Percentiles rank a stretch among this genome's conserved stretches.
Evolutionary conservation across 2,888 invertebrate species (phyloP).

Genomic region (Catocala fraxini): DNA sequence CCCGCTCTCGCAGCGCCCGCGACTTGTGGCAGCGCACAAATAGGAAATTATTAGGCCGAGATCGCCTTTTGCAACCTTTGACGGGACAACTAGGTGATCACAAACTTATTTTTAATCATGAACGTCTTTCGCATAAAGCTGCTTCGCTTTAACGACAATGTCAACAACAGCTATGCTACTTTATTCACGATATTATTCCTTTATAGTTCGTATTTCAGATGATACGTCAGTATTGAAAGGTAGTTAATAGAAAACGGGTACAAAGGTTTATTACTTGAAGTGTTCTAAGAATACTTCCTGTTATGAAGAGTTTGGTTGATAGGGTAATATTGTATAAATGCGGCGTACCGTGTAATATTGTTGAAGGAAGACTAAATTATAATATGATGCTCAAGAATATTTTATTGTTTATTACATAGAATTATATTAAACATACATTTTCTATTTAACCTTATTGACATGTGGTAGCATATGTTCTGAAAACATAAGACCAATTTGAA

Average conservation of each 20-base stretch:
- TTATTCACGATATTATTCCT: slow-evolving; percentile 5
- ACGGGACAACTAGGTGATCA: slow-evolving; percentile 68
- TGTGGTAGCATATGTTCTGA: too few relatives aligned
- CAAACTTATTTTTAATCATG: slow-evolving; percentile 78
- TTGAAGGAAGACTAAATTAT: too few relatives aligned
- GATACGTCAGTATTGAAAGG: slow-evolving; percentile 1
- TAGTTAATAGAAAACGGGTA: background rate
- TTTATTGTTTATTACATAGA: too few relatives aligned
- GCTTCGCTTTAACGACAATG: slow-evolving; percentile 60
- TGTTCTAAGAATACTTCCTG: background rate
- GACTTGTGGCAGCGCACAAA: slow-evolving; percentile 50
- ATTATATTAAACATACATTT: too few relatives aligned
- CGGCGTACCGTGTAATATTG: too few relatives aligned
- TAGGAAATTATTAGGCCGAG: slow-evolving; percentile 79
- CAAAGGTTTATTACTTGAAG: background rate
- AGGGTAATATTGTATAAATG: background rate
- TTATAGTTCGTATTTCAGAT: slow-evolving; percentile 5
- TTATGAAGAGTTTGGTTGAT: background rate
- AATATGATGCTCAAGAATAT: too few relatives aligned
- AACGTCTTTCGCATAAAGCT: slow-evolving; percentile 71
- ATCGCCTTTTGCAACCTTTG: slow-evolving; percentile 71
- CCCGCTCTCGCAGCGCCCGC: slow-evolving; percentile 19
- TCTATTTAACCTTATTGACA: too few relatives aligned
- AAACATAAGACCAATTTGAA: too few relatives aligned
- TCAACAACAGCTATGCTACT: slow-evolving; percentile 44